A percentile compares a stretch with the other conserved stretches of the same genome.
Conservation (phyloP, 2,113 vertebrate species). For the Apteryx mantelli region DNA sequence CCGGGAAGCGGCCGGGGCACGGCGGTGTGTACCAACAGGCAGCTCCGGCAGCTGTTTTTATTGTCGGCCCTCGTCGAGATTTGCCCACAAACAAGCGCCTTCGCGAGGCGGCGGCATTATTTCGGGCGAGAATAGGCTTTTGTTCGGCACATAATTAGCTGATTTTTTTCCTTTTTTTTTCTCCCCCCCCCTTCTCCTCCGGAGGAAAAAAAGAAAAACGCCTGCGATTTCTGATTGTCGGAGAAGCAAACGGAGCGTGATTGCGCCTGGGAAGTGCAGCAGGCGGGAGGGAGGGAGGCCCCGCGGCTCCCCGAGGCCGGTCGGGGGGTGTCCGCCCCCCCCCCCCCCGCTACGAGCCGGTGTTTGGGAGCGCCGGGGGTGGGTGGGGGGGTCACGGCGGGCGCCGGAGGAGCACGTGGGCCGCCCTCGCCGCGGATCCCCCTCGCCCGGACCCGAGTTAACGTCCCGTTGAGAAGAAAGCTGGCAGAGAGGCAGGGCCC, state of each 20-base stretch:
- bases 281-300: not conserved
- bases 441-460: too few species aligned
- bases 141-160: conserved; percentile 60
- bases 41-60: conserved; percentile 57
- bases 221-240: not conserved
- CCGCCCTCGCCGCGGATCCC: too few species aligned
- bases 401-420: too few species aligned
- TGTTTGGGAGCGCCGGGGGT: too few species aligned
- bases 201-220: not conserved
- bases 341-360: too few species aligned
- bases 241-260: not conserved
- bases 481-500: too few species aligned
- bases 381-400: too few species aligned
- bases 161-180: not conserved
- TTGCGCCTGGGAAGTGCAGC: conserved; percentile 9
- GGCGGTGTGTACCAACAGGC: conserved; percentile 56
- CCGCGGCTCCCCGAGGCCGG: not conserved
- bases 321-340: too few species aligned
- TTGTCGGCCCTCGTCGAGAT: conserved; percentile 53
- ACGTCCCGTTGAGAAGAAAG: too few species aligned
- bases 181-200: not conserved
- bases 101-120: conserved; percentile 5
- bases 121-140: conserved; percentile 41
- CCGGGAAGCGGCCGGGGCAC: not conserved
- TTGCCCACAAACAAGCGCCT: conserved; percentile 63